Conservation (phyloP, 1,140 invertebrate genomes). For the Leptopilina boulardi region DNA sequence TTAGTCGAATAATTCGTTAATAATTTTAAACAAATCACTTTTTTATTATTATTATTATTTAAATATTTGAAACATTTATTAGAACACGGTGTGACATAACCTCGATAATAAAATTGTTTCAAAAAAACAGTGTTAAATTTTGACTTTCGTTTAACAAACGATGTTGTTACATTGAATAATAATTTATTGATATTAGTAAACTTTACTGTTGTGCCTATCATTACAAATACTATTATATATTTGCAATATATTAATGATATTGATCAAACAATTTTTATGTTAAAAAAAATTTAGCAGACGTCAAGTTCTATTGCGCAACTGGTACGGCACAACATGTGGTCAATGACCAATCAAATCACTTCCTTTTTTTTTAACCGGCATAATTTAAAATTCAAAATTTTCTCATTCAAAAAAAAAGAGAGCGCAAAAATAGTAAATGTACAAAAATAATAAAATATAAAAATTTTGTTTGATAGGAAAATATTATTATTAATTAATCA, state of each 20-base stretch:
- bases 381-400: background rate
- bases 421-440: too few species aligned
- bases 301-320: background rate
- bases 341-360: background rate
- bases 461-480: too few species aligned
- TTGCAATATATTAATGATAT: slow-evolving; percentile 46
- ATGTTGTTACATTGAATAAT: background rate
- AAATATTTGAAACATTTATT: slow-evolving; percentile 31
- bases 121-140: background rate
- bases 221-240: slow-evolving; percentile 48
- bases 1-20: background rate
- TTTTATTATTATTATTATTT: slow-evolving; percentile 8
- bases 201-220: slow-evolving; percentile 48
- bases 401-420: background rate
- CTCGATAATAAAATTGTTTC: slow-evolving; percentile 37
- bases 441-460: too few species aligned
- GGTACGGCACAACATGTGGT: background rate
- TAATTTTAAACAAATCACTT: slow-evolving; percentile 18
- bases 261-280: slow-evolving; percentile 43
- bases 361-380: background rate
- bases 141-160: slow-evolving; percentile 10
- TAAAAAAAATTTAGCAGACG: background rate
- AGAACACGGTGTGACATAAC: slow-evolving; percentile 49
- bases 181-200: background rate
- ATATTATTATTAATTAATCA: too few species aligned